Conservation (phyloP, 2,888 invertebrate species). For the Epinotia demarniana region DNA sequence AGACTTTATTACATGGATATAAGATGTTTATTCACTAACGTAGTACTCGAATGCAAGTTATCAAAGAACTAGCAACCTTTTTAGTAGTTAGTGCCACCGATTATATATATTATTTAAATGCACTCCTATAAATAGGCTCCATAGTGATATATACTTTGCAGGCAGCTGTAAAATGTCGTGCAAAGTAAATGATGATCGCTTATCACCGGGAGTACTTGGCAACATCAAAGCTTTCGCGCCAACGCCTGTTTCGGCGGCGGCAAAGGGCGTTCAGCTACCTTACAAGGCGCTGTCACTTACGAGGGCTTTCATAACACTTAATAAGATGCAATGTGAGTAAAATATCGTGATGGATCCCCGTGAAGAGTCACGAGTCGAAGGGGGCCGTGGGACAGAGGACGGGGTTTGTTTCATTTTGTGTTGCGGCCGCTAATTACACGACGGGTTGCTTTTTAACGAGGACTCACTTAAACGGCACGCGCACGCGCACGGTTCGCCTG, state of each 20-base stretch:
- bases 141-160: constrained; percentile 17
- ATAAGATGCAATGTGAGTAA: constrained; percentile 76
- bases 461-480: constrained; percentile 74
- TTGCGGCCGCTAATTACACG: constrained; percentile 74
- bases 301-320: constrained; percentile 78
- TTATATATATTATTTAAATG: neutral
- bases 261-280: constrained; percentile 62
- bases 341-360: constrained; percentile 79
- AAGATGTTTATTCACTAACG: too few species aligned
- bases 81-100: neutral
- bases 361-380: constrained; percentile 76
- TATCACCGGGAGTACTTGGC: constrained; percentile 34
- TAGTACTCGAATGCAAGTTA: neutral
- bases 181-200: constrained; percentile 38
- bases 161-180: constrained; percentile 25
- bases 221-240: constrained; percentile 48
- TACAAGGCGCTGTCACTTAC: constrained; percentile 77
- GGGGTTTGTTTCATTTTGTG: constrained; percentile 69
- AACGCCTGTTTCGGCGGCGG: constrained; percentile 49
- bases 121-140: neutral
- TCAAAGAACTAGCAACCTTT: constrained; percentile 1
- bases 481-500: constrained; percentile 57
- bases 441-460: constrained; percentile 77
- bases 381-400: constrained; percentile 70
- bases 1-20: too few species aligned